These are phyloP conservation scores for Syngnathus rostellatus DNA, from an alignment of 2,797 vertebrate species.

Conservation along the genomic window DNA sequence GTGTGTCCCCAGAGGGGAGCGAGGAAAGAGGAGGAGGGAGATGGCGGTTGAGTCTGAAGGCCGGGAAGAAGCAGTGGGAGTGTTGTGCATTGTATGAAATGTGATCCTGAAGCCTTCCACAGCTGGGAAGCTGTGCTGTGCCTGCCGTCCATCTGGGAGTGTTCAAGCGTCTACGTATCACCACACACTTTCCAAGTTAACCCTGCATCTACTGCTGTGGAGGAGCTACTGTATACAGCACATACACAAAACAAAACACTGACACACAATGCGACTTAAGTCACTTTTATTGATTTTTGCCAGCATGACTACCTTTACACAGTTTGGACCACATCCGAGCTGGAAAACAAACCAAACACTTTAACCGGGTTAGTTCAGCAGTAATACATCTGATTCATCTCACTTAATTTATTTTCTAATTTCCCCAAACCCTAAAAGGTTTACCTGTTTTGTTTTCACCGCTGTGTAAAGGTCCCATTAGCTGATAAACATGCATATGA, in stretches of 20 bases:
- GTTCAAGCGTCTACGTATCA: slow-evolving; percentile 26
- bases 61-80: slow-evolving; percentile 12
- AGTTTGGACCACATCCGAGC: slow-evolving; percentile 69
- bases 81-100: slow-evolving; percentile 59
- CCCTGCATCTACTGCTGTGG: slow-evolving; percentile 1
- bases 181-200: slow-evolving; percentile 13
- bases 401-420: slow-evolving; percentile 25
- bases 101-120: slow-evolving; percentile 54
- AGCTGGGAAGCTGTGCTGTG: slow-evolving; percentile 57
- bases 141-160: slow-evolving; percentile 45
- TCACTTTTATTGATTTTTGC: slow-evolving; percentile 87
- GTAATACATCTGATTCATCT: slow-evolving; percentile 60
- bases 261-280: slow-evolving; percentile 49
- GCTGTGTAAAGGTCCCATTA: slow-evolving; percentile 90
- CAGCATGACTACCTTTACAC: slow-evolving; percentile 87
- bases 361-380: slow-evolving; percentile 66
- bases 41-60: slow-evolving; percentile 16
- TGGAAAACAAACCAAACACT: slow-evolving; percentile 71
- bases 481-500: slow-evolving; percentile 92
- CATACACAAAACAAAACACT: slow-evolving; percentile 1
- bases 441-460: slow-evolving; percentile 65
- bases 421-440: slow-evolving; percentile 43
- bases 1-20: slow-evolving; percentile 35
- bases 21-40: slow-evolving; percentile 14
- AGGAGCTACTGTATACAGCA: background rate